Percentiles rank a stretch among this genome's conserved stretches.
Evolutionary conservation across 1,140 invertebrate genomes (phyloP).

Genomic region (Tetranychus cinnabarinus): DNA sequence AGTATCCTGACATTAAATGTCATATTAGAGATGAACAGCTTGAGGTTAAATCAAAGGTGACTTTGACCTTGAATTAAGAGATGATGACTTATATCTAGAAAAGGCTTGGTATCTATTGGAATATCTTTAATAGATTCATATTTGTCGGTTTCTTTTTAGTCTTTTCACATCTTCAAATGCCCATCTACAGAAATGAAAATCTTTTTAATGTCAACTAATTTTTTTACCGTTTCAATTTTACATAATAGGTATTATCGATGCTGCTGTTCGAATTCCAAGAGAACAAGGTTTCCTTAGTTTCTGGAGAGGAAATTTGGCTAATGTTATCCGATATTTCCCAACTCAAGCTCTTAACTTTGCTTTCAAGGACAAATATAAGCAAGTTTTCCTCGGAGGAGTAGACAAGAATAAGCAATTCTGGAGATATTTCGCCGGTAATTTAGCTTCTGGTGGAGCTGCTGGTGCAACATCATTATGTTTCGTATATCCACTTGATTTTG

Average conservation of each 20-base stretch:
- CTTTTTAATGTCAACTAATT: not conserved
- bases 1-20: too few species aligned
- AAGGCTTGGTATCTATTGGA: too few species aligned
- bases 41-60: not conserved
- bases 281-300: slow-evolving; percentile 65
- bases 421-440: slow-evolving; percentile 59
- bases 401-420: slow-evolving; percentile 69
- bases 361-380: slow-evolving; percentile 47
- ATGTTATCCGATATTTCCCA: slow-evolving; percentile 78
- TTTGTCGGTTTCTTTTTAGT: too few species aligned
- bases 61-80: too few species aligned
- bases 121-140: too few species aligned
- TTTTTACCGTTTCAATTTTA: not conserved
- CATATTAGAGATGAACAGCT: too few species aligned
- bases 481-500: slow-evolving; percentile 85
- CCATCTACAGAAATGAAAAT: too few species aligned
- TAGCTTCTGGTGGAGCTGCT: slow-evolving; percentile 76
- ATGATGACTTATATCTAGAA: too few species aligned
- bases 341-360: slow-evolving; percentile 88
- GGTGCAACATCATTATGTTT: slow-evolving; percentile 81
- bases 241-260: slow-evolving; percentile 46
- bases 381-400: slow-evolving; percentile 48
- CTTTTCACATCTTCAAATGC: too few species aligned
- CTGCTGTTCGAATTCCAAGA: slow-evolving; percentile 58
- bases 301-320: slow-evolving; percentile 86